These are phyloP conservation scores for Crematogaster levior DNA, from an alignment of 2,888 invertebrate species.

Conservation along the genomic window DNA sequence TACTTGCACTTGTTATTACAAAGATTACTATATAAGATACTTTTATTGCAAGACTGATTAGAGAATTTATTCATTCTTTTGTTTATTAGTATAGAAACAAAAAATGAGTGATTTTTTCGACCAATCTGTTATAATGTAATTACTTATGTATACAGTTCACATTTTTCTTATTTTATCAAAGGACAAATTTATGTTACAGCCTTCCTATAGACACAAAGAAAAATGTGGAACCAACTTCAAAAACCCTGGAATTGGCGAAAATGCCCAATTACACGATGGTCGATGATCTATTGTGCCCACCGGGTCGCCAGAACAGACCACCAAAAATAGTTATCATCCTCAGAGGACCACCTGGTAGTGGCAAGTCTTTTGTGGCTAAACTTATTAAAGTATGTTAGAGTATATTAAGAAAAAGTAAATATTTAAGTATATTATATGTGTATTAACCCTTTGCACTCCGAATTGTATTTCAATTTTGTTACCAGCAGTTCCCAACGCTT, in stretches of 20 bases:
- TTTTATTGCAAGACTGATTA: background rate
- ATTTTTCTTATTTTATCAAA: slow-evolving; percentile 46
- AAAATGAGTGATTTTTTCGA: background rate
- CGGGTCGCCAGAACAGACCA: slow-evolving; percentile 93
- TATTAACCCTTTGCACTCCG: too few relatives aligned
- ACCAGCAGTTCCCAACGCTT: too few relatives aligned
- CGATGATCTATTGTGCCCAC: slow-evolving; percentile 93
- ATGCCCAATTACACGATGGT: slow-evolving; percentile 88
- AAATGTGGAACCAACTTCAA: slow-evolving; percentile 73
- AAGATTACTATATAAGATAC: background rate
- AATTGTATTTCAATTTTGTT: too few relatives aligned
- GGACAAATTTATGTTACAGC: slow-evolving; percentile 68
- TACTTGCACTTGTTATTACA: slow-evolving; percentile 2
- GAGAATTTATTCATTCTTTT: slow-evolving; percentile 26
- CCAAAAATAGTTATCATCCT: slow-evolving; percentile 94
- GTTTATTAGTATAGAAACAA: slow-evolving; percentile 23
- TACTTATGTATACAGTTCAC: background rate
- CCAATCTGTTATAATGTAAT: slow-evolving; percentile 2
- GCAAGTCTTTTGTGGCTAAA: slow-evolving; percentile 96
- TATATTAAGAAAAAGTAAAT: too few relatives aligned
- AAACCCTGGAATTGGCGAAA: slow-evolving; percentile 81
- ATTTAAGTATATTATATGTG: slow-evolving; percentile 5
- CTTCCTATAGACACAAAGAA: slow-evolving; percentile 70
- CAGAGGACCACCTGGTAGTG: slow-evolving; percentile 97
- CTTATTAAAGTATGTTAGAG: slow-evolving; percentile 90